Base-by-base conservation (phyloP, 2,888 invertebrate species). In the Caenorhabditis sp. region DNA sequence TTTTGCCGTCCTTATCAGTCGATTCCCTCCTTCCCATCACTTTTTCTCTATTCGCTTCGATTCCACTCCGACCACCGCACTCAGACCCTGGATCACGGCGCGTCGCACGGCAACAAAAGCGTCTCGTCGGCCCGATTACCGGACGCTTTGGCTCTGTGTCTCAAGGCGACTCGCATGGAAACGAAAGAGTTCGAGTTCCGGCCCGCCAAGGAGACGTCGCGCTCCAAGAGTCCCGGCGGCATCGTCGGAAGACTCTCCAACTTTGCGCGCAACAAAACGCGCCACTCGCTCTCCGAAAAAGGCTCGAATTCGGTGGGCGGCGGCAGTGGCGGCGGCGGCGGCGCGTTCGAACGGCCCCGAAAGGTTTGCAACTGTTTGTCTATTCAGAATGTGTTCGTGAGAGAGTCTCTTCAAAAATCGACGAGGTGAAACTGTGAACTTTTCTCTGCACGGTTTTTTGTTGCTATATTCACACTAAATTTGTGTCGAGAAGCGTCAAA, bases 221-320 rank as follows among this genome's bases (percentile, higher is more conserved):
- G 88, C n/a, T 81, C 84, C 56, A 89, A 89, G 59, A 87, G 87
- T 56, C 89, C 89, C 22, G 85, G 87, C 15, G 86, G 86, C n/a
- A 76, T 89, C 61, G 84, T 88, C 37, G 87, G 87, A 0, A 55
- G 86, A 43, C 72, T 88, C 24, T 78, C 83, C 39, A 84, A 79
- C 37, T 88, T 89, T 62, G 87, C 87, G 11, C 63, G 88, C n/a
- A 84, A 86, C 26, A 83, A 83, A 43, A 81, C 86, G 41, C 59
- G 88, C 15, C 83, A 82, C 37, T 87, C 86, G 61, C 50, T 87
- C 56, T 79, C 65, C 46, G 87, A 87, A 53, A 85, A 84, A 56
- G 75, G 78, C 48, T 53, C 66, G 24, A 76, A 75, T 35, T 63
- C 75, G 61, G 61, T 73, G 35, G 66, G 66, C 24, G 74, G 66